These are phyloP conservation scores for Orientallactaga sibirica DNA, from an alignment of 2,797 vertebrate genomes.

Conservation along the genomic window DNA sequence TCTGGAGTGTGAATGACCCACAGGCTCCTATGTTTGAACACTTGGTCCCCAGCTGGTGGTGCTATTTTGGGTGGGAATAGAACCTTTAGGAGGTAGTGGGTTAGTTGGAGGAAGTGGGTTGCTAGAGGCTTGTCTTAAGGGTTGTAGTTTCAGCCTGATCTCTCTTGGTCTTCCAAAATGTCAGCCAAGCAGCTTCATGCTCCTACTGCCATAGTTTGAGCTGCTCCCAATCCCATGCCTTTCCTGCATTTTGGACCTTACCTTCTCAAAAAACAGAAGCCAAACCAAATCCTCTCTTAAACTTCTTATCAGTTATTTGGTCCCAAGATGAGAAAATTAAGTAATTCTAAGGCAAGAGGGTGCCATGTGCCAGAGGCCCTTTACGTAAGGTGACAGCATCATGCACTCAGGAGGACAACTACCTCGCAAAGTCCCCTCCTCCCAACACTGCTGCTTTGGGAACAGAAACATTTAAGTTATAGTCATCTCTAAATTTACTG, in stretches of 20 bases:
- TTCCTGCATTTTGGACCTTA: background rate
- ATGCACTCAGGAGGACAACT: too few relatives aligned
- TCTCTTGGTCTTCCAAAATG: background rate
- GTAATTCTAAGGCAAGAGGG: too few relatives aligned
- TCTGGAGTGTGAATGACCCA: background rate
- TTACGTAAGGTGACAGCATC: too few relatives aligned
- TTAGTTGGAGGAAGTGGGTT: background rate
- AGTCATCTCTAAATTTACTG: background rate
- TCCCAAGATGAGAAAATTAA: too few relatives aligned
- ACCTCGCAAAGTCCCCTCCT: background rate
- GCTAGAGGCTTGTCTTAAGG: background rate
- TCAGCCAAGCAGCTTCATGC: background rate
- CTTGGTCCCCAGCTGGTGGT: background rate
- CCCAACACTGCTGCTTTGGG: background rate
- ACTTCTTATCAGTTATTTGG: too few relatives aligned
- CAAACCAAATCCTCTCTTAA: too few relatives aligned
- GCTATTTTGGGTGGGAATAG: background rate
- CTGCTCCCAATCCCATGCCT: background rate
- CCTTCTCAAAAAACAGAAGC: background rate
- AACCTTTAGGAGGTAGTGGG: background rate
- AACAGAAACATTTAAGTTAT: background rate
- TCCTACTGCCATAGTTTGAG: background rate
- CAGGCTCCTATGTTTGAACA: background rate
- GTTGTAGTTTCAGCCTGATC: background rate
- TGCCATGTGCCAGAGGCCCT: background rate